Evolutionary conservation across 1,140 invertebrate genomes (phyloP).

Genomic region (Planococcus citri): DNA sequence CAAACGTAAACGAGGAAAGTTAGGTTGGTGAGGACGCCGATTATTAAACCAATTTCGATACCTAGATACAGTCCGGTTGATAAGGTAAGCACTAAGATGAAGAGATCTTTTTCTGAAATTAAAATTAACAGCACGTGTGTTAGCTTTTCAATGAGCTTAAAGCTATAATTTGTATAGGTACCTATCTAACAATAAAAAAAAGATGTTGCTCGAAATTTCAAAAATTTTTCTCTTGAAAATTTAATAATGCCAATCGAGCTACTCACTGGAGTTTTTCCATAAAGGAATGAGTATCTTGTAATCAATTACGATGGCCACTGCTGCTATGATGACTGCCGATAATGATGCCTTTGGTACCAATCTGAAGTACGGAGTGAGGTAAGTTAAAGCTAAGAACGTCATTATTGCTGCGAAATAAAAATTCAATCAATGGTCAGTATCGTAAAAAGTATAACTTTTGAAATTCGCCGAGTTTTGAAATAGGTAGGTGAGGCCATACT

Average conservation of each 20-base stretch:
- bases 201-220: too few species aligned
- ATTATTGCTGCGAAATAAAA: conserved; percentile 33
- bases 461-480: too few species aligned
- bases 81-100: conserved; percentile 43
- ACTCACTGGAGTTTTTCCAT: conserved; percentile 50
- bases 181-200: background rate
- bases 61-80: conserved; percentile 42
- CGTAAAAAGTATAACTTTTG: too few species aligned
- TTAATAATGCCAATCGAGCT: too few species aligned
- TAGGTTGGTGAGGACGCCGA: conserved; percentile 46
- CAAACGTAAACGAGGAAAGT: conserved; percentile 45
- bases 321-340: conserved; percentile 52
- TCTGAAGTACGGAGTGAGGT: conserved; percentile 54
- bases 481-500: background rate
- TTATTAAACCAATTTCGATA: conserved; percentile 52
- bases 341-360: conserved; percentile 54
- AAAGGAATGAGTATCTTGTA: conserved; percentile 42
- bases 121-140: too few species aligned
- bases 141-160: too few species aligned
- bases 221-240: background rate
- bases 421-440: background rate
- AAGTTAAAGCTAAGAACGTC: conserved; percentile 45
- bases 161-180: background rate
- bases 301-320: conserved; percentile 56
- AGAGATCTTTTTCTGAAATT: conserved; percentile 6